phyloP scores from a whole-genome alignment of 2,888 invertebrate species.

The Odiellus spinosus region DNA sequence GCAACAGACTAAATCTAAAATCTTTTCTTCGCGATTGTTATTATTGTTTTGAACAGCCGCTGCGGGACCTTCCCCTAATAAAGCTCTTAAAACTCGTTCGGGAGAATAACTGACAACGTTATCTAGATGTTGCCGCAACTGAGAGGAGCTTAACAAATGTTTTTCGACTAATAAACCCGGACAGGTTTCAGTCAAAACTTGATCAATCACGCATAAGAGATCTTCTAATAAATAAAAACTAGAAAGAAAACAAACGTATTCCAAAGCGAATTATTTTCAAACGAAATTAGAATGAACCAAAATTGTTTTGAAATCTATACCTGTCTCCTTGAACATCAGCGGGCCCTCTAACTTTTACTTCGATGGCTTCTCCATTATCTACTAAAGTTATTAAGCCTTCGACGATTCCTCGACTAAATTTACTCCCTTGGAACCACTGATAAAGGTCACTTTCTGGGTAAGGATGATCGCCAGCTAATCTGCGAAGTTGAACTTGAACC shows the following conservation, averaged over 20 bases:
- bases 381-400: constrained; percentile 50
- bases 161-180: constrained; percentile 49
- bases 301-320: too few relatives aligned
- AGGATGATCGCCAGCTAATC: constrained; percentile 38
- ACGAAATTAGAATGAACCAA: too few relatives aligned
- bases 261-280: too few relatives aligned
- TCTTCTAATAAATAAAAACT: constrained; percentile 51
- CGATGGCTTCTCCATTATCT: constrained; percentile 29
- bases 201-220: constrained; percentile 44
- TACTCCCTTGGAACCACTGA: constrained; percentile 48
- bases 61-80: constrained; percentile 11
- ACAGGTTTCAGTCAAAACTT: constrained; percentile 44
- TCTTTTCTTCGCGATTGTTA: constrained; percentile 38
- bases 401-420: constrained; percentile 45
- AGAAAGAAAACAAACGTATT: constrained; percentile 21
- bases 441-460: constrained; percentile 45
- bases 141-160: constrained; percentile 45
- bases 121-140: constrained; percentile 35
- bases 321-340: constrained; percentile 39
- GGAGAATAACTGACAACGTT: constrained; percentile 8
- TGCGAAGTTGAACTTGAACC: constrained; percentile 31
- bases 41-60: constrained; percentile 32
- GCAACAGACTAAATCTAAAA: constrained; percentile 42
- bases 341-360: constrained; percentile 50
- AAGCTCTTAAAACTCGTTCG: constrained; percentile 8